phyloP scores from a whole-genome alignment of 2,888 invertebrate species.

The Cheilosia vulpina region DNA sequence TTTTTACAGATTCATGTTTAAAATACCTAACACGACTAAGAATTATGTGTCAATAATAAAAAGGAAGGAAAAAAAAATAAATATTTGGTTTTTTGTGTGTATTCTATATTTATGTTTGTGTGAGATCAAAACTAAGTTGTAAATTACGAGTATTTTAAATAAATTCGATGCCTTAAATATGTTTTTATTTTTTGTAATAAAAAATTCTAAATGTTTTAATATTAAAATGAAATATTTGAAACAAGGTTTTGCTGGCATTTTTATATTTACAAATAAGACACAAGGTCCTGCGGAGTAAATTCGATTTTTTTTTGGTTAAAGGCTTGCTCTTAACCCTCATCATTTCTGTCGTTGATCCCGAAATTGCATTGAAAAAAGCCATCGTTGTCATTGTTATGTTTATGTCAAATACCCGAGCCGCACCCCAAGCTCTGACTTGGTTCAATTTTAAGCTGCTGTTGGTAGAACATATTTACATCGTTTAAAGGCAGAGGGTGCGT shows the following conservation, averaged over 20 bases:
- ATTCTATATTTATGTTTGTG: not conserved
- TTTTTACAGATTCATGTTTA: not conserved
- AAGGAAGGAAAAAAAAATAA: not conserved
- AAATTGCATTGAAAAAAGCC: conserved; percentile 50
- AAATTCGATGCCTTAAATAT: conserved; percentile 58
- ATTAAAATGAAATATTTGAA: conserved; percentile 7
- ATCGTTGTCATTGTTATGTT: conserved; percentile 50
- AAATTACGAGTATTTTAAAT: conserved; percentile 27
- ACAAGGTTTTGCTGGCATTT: conserved; percentile 11
- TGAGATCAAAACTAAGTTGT: conserved; percentile 58
- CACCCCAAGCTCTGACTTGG: conserved; percentile 50
- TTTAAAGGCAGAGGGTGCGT: conserved; percentile 11
- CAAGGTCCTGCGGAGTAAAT: conserved; percentile 48
- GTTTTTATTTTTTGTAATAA: not conserved
- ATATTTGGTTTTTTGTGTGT: conserved; percentile 36
- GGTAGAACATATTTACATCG: conserved; percentile 49
- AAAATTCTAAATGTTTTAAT: too few relatives aligned
- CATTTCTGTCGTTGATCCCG: conserved; percentile 52
- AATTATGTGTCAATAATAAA: conserved; percentile 18
- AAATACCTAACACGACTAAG: not conserved
- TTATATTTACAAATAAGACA: conserved; percentile 53
- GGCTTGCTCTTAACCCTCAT: conserved; percentile 10
- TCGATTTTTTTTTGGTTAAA: conserved; percentile 43
- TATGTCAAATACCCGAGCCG: conserved; percentile 57
- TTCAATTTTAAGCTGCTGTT: conserved; percentile 63